Evolutionary conservation across 2,113 vertebrate species (phyloP).

Genomic region (Lycaon pictus): DNA sequence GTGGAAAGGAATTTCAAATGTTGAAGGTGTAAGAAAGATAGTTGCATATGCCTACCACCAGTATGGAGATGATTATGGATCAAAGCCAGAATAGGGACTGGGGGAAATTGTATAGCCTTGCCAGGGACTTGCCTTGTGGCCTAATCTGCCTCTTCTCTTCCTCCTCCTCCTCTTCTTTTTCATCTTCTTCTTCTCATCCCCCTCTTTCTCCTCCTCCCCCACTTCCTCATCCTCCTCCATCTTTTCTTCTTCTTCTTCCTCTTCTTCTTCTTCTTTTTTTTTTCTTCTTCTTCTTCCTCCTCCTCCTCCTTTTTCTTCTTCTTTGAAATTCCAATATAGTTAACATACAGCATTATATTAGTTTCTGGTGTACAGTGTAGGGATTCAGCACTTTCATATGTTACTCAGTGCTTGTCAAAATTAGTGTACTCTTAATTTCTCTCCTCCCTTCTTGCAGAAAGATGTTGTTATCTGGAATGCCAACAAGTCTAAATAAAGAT

Average conservation of each 20-base stretch:
- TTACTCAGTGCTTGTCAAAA: not conserved
- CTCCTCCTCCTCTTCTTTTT: no score
- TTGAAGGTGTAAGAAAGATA: not conserved
- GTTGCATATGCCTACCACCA: not conserved
- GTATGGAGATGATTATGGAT: no score
- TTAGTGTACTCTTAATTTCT: not conserved
- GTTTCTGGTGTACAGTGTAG: not conserved
- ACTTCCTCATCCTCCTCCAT: no score
- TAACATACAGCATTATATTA: not conserved
- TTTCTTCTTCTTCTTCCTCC: no score
- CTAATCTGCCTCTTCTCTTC: not conserved
- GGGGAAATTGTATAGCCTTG: not conserved
- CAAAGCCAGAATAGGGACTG: not conserved
- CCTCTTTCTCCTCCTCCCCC: no score
- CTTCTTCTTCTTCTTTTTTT: no score
- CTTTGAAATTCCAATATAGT: not conserved
- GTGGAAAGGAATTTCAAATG: not conserved
- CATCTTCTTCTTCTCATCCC: no score
- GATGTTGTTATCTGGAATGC: not conserved
- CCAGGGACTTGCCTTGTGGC: not conserved
- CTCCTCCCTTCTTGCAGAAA: not conserved
- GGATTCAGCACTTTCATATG: not conserved
- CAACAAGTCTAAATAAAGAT: not conserved
- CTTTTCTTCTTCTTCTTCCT: no score
- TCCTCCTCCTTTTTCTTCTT: accelerated